Percentiles rank a stretch among this genome's conserved stretches.
These are phyloP conservation scores for Halichoeres trimaculatus DNA, from an alignment of 2,113 vertebrate genomes.

Conservation along the genomic window DNA sequence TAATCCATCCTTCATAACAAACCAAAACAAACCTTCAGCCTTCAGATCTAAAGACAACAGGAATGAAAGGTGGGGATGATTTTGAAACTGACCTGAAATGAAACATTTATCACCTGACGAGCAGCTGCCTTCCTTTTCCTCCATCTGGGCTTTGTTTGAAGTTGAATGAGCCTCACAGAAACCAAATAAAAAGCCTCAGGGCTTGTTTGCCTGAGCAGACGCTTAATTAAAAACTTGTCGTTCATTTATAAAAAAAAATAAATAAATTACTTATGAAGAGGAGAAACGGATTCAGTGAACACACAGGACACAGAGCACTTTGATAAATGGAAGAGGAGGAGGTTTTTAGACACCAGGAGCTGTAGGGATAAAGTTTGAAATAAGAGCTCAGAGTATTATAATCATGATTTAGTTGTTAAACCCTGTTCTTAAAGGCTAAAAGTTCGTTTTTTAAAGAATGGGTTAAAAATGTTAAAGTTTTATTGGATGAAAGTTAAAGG, in stretches of 20 bases:
- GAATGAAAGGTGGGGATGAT: slow-evolving; percentile 2
- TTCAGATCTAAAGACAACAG: background rate
- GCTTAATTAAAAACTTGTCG: slow-evolving; percentile 60
- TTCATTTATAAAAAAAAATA: slow-evolving; percentile 27
- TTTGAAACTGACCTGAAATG: slow-evolving; percentile 33
- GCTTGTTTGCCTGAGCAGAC: slow-evolving; percentile 54
- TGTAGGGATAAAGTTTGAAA: no score
- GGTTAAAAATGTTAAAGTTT: no score
- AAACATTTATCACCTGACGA: slow-evolving; percentile 46
- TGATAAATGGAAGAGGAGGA: no score
- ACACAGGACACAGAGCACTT: no score
- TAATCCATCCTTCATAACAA: no score
- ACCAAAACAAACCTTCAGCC: background rate
- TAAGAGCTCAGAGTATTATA: no score
- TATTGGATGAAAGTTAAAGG: no score
- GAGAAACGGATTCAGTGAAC: background rate
- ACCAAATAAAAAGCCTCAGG: slow-evolving; percentile 56
- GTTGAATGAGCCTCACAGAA: slow-evolving; percentile 46
- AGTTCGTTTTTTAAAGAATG: no score
- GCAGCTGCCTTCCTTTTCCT: slow-evolving; percentile 54
- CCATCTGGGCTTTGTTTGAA: slow-evolving; percentile 71
- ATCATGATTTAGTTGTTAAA: no score
- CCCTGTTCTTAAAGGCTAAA: no score
- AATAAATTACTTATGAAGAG: slow-evolving; percentile 28
- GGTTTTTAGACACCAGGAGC: no score